A percentile compares a stretch with the other conserved stretches of the same genome.
These are phyloP conservation scores for Drosophila suboccidentalis DNA, from an alignment of 2,888 invertebrate species.

Conservation along the genomic window DNA sequence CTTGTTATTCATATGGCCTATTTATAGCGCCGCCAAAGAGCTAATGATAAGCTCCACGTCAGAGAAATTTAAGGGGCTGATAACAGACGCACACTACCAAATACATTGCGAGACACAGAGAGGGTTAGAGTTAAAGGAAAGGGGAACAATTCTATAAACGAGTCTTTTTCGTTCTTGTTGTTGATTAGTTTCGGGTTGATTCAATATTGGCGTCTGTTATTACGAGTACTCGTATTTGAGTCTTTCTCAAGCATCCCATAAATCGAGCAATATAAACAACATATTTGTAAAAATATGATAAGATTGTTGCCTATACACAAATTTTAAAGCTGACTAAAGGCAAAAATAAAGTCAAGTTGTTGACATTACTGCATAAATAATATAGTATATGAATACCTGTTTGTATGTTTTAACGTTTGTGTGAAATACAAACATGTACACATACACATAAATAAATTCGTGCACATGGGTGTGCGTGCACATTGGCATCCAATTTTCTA, in stretches of 20 bases:
- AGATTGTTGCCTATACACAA: constrained; percentile 22
- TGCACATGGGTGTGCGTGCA: constrained; percentile 34
- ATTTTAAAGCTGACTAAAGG: constrained; percentile 14
- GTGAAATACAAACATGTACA: not conserved
- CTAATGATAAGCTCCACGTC: constrained; percentile 51
- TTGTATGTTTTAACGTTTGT: not conserved
- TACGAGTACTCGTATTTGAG: not conserved
- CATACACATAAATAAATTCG: not conserved
- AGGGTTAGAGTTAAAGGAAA: not conserved
- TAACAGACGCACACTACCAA: constrained; percentile 31
- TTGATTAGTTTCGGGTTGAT: constrained; percentile 21
- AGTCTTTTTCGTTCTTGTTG: not conserved
- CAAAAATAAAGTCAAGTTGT: constrained; percentile 17
- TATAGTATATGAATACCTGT: not conserved
- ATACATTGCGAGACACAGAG: not conserved
- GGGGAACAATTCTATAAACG: not conserved
- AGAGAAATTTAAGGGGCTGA: constrained; percentile 40
- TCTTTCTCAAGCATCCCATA: constrained; percentile 47
- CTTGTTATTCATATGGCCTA: constrained; percentile 42
- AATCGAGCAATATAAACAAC: constrained; percentile 40
- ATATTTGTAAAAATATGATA: constrained; percentile 6
- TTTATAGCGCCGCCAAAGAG: constrained; percentile 44
- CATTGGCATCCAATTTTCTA: constrained; percentile 61
- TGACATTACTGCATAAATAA: constrained; percentile 15
- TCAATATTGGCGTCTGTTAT: not conserved